A percentile compares a stretch with the other conserved stretches of the same genome.
phyloP scores from a whole-genome alignment of 1,140 invertebrate species.

The Oryzaephilus surinamensis region DNA sequence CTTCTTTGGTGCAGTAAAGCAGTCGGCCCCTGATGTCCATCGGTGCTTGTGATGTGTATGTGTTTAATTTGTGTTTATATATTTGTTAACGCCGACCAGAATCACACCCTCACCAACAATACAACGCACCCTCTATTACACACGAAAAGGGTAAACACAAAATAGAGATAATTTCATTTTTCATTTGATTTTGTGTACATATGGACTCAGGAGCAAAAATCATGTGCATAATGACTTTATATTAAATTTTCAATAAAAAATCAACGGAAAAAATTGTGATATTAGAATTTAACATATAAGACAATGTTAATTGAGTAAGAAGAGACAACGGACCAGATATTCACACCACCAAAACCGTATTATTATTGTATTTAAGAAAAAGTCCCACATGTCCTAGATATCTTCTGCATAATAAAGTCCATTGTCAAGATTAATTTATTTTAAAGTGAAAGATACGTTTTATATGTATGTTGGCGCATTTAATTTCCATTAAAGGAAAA shows the following conservation, averaged over 20 bases:
- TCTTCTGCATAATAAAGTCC: no score
- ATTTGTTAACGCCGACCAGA: conserved; percentile 10
- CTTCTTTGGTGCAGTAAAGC: conserved; percentile 9
- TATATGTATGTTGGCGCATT: not conserved
- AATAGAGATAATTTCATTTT: not conserved
- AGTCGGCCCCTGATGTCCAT: conserved; percentile 29
- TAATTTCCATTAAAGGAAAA: not conserved
- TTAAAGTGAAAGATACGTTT: no score
- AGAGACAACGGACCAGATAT: conserved; percentile 1
- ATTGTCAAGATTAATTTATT: no score
- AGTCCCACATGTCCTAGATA: no score
- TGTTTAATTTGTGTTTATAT: conserved; percentile 17
- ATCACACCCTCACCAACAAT: conserved; percentile 3
- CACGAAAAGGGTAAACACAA: conserved; percentile 1
- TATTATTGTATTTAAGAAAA: no score
- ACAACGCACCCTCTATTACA: no score
- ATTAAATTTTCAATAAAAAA: no score
- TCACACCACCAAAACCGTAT: no score
- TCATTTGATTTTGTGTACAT: conserved; percentile 3
- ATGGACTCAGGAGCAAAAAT: not conserved
- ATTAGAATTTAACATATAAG: conserved; percentile 4
- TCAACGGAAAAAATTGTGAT: no score
- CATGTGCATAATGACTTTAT: not conserved
- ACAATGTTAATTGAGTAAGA: conserved; percentile 7
- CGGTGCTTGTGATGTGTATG: conserved; percentile 26